Evolutionary conservation across 2,888 invertebrate species (phyloP).

Genomic region (Leptopilina syphax): DNA sequence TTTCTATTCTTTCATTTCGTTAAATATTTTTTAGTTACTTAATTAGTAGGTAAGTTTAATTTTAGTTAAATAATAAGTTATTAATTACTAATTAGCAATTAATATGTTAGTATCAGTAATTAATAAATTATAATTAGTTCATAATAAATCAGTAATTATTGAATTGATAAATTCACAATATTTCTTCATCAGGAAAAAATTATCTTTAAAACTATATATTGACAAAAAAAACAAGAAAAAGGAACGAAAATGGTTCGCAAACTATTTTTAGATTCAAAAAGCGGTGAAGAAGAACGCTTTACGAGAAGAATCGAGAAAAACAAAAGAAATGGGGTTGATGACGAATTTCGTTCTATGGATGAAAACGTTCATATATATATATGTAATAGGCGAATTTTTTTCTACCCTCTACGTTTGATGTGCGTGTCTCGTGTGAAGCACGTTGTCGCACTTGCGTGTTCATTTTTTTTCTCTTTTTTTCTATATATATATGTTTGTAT

Average conservation of each 20-base stretch:
- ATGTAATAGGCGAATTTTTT: neutral
- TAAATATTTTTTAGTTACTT: too few relatives aligned
- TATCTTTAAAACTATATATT: too few relatives aligned
- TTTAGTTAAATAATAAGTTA: too few relatives aligned
- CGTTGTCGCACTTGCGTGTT: conserved; percentile 24
- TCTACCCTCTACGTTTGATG: neutral
- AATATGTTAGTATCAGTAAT: too few relatives aligned
- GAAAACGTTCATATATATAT: neutral
- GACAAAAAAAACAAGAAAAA: too few relatives aligned
- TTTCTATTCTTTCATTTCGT: too few relatives aligned
- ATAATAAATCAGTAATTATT: too few relatives aligned
- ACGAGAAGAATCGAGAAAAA: neutral
- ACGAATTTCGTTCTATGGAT: neutral
- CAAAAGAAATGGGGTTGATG: neutral
- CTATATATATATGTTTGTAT: neutral
- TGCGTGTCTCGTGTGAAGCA: neutral
- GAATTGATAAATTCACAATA: too few relatives aligned
- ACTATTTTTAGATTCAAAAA: neutral
- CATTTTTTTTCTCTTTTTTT: conserved; percentile 1
- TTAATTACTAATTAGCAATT: too few relatives aligned
- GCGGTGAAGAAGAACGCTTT: neutral
- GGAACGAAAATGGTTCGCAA: neutral
- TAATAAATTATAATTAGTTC: too few relatives aligned
- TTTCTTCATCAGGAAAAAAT: too few relatives aligned
- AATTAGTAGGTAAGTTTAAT: too few relatives aligned